A percentile compares a stretch with the other conserved stretches of the same genome.
Evolutionary conservation across 2,888 invertebrate species (phyloP).

Genomic region (Sturmia bella): DNA sequence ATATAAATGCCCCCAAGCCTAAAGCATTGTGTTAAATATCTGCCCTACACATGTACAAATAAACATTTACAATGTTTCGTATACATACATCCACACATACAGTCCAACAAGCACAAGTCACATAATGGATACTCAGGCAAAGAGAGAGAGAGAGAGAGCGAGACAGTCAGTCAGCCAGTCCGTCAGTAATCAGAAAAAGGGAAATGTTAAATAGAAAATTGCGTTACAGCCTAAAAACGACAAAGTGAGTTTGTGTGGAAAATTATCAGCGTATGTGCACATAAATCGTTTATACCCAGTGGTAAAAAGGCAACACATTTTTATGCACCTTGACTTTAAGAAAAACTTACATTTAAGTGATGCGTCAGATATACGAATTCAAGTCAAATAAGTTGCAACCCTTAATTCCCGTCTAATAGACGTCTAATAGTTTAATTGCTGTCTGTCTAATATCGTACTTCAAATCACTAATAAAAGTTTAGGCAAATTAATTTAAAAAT

Average conservation of each 20-base stretch:
- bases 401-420: no score
- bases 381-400: no score
- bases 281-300: no score
- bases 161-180: slow-evolving; percentile 41
- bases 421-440: no score
- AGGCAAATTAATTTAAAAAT: no score
- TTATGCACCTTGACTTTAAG: no score
- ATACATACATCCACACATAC: neutral
- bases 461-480: no score
- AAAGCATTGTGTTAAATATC: slow-evolving; percentile 39
- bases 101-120: neutral
- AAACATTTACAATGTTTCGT: slow-evolving; percentile 8
- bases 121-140: neutral
- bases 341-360: no score
- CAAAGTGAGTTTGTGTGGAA: neutral
- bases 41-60: slow-evolving; percentile 3
- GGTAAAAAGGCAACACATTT: no score
- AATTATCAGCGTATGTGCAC: neutral
- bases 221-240: slow-evolving; percentile 45
- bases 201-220: slow-evolving; percentile 56
- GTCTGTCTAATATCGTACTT: no score
- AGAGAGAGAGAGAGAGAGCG: slow-evolving; percentile 13
- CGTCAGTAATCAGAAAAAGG: slow-evolving; percentile 21
- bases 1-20: slow-evolving; percentile 60
- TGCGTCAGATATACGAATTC: no score